Evolutionary conservation across 2,797 vertebrate species (phyloP), one percentile per base, ranked within the genome.

Genomic region (Acipenser ruthenus): DNA sequence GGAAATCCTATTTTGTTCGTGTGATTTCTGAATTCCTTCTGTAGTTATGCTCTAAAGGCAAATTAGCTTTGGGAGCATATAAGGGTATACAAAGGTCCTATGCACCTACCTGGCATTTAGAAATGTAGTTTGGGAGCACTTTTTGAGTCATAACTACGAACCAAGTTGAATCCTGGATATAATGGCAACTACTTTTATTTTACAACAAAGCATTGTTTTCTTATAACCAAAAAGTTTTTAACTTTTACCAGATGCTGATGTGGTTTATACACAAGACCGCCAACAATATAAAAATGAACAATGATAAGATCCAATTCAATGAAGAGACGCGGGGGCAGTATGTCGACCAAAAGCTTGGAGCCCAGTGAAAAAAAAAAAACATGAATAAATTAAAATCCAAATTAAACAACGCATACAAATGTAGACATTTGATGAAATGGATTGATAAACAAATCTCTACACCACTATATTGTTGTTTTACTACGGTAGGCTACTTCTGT

Each of bases 321-420:
- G 10, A 49, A 13, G 60, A 62, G 68, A 63, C 64, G 56, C 56
- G 50, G 37, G 23, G 23, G 15, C 51, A 65, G 50, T 49, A 61
- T 49, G 50, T 62, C 48, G 47, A 59, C 23, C n/a, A 63, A 63
- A 60, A 55, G 50, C 58, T 70, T 49, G 1, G 23, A 65, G 53
- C 52, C 61, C 52, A 63, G 56, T 58, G 37, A 52, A 50, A 50
- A 58, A n/a, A 15, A 15, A n/a, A 15, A 15, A 51, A 37, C 23
- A 37, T 37, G 23, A 37, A 37, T 37, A 37, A 37, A 55, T 51
- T 47, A 23, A 23, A 62, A 51, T 3, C 18, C 49, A 65, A 63
- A 65, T 65, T 10, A 65, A 65, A 56, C 6, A 4, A 49, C 66
- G 37, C 49, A 66, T 23, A n/a, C 50, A 51, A 62, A 10, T n/a